These are phyloP conservation scores for Alouatta palliata DNA, from an alignment of 2,113 vertebrate species.

Conservation along the genomic window DNA sequence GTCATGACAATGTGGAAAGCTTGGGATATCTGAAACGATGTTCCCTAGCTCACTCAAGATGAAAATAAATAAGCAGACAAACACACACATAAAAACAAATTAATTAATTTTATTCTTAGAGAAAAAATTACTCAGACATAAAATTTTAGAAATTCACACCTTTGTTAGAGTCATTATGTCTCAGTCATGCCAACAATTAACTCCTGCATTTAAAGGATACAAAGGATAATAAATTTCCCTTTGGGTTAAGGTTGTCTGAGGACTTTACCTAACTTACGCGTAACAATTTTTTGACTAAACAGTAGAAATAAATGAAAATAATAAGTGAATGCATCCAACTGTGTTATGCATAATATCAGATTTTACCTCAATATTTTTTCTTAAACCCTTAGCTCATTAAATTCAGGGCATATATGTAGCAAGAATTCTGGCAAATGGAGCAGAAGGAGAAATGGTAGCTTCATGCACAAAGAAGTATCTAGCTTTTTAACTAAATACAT, in stretches of 20 bases:
- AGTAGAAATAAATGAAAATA: background rate
- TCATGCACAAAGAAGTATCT: background rate
- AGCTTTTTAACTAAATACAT: background rate
- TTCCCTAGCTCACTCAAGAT: background rate
- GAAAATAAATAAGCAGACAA: background rate
- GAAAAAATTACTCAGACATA: background rate
- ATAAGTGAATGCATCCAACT: background rate
- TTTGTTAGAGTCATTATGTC: background rate
- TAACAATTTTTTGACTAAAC: background rate
- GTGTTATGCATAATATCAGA: background rate
- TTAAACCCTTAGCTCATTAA: background rate
- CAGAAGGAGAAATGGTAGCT: background rate
- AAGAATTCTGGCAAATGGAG: background rate
- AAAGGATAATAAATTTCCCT: background rate
- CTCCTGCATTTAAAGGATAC: background rate
- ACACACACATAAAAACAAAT: background rate
- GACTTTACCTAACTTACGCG: background rate
- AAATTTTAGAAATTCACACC: background rate
- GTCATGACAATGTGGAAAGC: background rate
- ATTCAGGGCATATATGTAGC: background rate
- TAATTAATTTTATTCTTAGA: background rate
- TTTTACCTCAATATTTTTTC: background rate
- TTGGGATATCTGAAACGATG: background rate
- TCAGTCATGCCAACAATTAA: background rate
- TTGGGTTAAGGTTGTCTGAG: background rate